A percentile compares a stretch with the other conserved stretches of the same genome.
phyloP scores from a whole-genome alignment of 1,140 invertebrate genomes.

The Teleogryllus occipitalis region DNA sequence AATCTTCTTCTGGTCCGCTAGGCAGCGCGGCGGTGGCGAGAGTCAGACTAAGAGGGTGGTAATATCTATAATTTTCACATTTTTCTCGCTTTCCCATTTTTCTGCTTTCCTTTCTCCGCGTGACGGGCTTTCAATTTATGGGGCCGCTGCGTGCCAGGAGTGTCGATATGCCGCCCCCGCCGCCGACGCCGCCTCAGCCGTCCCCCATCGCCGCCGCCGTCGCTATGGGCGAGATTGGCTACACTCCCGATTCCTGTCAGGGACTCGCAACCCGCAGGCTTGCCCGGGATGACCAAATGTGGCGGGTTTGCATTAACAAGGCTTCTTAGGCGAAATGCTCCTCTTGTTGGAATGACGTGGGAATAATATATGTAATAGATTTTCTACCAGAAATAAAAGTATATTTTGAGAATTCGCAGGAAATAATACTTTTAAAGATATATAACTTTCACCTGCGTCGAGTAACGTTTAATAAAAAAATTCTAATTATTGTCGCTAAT shows the following conservation, averaged over 20 bases:
- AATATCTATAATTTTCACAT: conserved; percentile 6
- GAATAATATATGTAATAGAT: too few species aligned
- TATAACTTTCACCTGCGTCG: too few species aligned
- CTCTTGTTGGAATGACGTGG: too few species aligned
- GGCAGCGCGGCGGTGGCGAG: neutral
- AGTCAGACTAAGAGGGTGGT: neutral
- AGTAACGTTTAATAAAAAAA: too few species aligned
- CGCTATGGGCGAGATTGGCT: neutral
- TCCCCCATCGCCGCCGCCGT: neutral
- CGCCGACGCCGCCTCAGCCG: too few species aligned
- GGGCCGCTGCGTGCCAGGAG: neutral
- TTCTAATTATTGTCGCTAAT: too few species aligned
- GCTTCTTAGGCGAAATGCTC: too few species aligned
- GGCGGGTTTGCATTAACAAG: too few species aligned
- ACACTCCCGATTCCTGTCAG: too few species aligned
- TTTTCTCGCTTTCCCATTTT: conserved; percentile 1
- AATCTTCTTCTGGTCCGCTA: neutral
- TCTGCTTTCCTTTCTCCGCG: neutral
- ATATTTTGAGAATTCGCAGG: too few species aligned
- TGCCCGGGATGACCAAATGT: neutral
- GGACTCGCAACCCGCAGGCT: neutral
- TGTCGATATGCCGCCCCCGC: neutral
- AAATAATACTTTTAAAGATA: too few species aligned
- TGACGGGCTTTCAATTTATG: neutral
- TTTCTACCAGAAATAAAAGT: too few species aligned